These are phyloP conservation scores for Drosophila santomea DNA, from an alignment of 1,140 invertebrate genomes.

Conservation along the genomic window DNA sequence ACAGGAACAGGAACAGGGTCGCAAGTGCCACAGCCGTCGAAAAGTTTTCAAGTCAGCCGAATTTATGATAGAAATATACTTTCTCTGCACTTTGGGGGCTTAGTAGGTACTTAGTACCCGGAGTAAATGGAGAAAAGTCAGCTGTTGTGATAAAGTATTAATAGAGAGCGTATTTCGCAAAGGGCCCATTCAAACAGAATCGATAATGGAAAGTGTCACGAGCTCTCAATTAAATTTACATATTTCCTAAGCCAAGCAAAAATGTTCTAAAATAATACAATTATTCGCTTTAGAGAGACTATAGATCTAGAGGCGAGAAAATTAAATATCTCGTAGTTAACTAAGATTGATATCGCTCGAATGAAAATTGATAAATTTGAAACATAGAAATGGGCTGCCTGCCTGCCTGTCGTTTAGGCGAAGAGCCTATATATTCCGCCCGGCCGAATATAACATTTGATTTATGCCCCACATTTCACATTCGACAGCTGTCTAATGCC, in stretches of 20 bases:
- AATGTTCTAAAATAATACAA: background rate
- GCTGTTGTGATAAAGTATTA: conserved; percentile 50
- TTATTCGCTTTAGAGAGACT: background rate
- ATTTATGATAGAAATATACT: conserved; percentile 55
- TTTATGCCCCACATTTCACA: conserved; percentile 58
- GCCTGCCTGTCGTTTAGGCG: conserved; percentile 26
- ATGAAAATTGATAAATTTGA: conserved; percentile 41
- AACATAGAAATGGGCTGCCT: background rate
- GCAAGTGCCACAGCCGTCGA: conserved; percentile 21
- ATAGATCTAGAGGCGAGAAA: background rate
- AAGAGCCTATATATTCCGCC: conserved; percentile 14
- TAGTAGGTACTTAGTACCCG: conserved; percentile 60
- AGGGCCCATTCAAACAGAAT: conserved; percentile 10
- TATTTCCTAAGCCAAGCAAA: background rate
- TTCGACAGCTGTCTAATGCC: conserved; percentile 69
- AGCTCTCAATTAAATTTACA: conserved; percentile 6
- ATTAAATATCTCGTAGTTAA: conserved; percentile 15
- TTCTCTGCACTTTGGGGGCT: conserved; percentile 35
- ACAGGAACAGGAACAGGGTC: conserved; percentile 13
- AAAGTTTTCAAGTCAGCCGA: conserved; percentile 56
- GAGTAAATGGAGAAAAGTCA: conserved; percentile 17
- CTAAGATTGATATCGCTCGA: conserved; percentile 15
- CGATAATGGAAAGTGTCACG: conserved; percentile 17
- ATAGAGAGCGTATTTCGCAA: conserved; percentile 8
- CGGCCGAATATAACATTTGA: conserved; percentile 56